Base-by-base conservation (phyloP, 2,888 invertebrate genomes). In the Gari tellinella region DNA sequence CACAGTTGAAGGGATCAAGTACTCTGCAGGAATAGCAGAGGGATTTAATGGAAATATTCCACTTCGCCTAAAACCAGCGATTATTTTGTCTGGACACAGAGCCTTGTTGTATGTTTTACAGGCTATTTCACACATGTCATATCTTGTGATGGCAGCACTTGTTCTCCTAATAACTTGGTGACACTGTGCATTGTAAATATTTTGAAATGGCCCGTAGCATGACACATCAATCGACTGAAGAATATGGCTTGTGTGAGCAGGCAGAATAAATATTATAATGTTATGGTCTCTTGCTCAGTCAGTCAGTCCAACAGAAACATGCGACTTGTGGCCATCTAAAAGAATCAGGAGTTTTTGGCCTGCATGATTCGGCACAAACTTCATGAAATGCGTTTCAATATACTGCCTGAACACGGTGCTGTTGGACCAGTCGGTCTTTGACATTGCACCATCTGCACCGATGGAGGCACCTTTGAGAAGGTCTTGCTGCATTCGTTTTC, bases 351-450 rank as follows among this genome's bases (percentile, higher is more conserved):
- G 37, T 21, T 37, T 48, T 14, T 69, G 25, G 15, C 49, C 51
- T 14, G 12, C 48, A 19, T 31, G 41, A 14, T 43, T 52, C 4
- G 68, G 64, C 14, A 58, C 46, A 49, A 46, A 43, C 31, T 62
- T 55, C 14, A 61, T 10, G 38, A 73, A 68, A 38, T 64, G 60
- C 14, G 65, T 31, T 26, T 74, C 64, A 17, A 74, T 25, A 21
- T 64, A 68, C 12, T 63, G 8, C 48, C 60, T 14, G 21, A 74
- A 74, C 12, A 74, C 41, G 0, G 7, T 38, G 8, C 57, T 37
- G 37, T 68, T 73, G 8, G 73, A 74, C 60, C 68, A 74, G 1
- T 66, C 61, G 0, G 55, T 26, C 19, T 67, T 58, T 23, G 37
- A 56, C 0, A 74, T 61, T 14, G 41, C 51, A 1, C 53, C 64